A percentile compares a stretch with the other conserved stretches of the same genome.
These are phyloP conservation scores for Yasuhikotakia modesta DNA, from an alignment of 2,797 vertebrate genomes.

Conservation along the genomic window DNA sequence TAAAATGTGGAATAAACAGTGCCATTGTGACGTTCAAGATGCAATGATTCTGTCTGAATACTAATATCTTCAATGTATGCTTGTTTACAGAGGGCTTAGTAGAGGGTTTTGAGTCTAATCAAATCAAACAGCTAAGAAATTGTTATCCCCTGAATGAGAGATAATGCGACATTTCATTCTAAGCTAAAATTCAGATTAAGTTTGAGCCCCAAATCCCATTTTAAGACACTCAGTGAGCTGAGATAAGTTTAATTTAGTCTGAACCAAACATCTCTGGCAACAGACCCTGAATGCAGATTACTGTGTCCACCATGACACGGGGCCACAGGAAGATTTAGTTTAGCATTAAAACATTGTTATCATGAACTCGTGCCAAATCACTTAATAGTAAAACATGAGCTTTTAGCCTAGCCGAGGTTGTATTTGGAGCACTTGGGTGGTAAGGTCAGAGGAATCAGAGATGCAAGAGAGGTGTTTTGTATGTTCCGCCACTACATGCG, in stretches of 20 bases:
- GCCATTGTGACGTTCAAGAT: conserved; percentile 23
- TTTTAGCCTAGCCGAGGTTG: conserved; percentile 8
- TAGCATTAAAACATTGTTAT: conserved; percentile 4
- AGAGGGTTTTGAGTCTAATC: conserved; percentile 32
- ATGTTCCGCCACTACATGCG: conserved; percentile 37
- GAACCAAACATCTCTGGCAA: conserved; percentile 26
- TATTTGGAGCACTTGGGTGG: conserved; percentile 4
- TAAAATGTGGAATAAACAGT: conserved; percentile 48
- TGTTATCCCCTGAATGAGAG: conserved; percentile 16
- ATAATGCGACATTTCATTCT: conserved; percentile 14
- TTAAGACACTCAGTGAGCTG: conserved; percentile 39
- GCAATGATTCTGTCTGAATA: conserved; percentile 43
- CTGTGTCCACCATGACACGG: conserved; percentile 2
- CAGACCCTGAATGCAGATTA: conserved; percentile 21
- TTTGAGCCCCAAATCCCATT: conserved; percentile 32
- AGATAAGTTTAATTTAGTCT: conserved; percentile 46
- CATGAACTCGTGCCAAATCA: neutral
- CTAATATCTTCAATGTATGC: conserved; percentile 37
- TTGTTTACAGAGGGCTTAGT: conserved; percentile 44
- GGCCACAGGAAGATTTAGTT: conserved; percentile 23
- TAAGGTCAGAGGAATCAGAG: neutral
- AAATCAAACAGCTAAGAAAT: conserved; percentile 49
- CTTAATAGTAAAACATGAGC: conserved; percentile 13
- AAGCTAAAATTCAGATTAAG: conserved; percentile 26
- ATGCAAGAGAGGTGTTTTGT: neutral